phyloP scores from a whole-genome alignment of 2,797 vertebrate species.

The Siniperca undulata region DNA sequence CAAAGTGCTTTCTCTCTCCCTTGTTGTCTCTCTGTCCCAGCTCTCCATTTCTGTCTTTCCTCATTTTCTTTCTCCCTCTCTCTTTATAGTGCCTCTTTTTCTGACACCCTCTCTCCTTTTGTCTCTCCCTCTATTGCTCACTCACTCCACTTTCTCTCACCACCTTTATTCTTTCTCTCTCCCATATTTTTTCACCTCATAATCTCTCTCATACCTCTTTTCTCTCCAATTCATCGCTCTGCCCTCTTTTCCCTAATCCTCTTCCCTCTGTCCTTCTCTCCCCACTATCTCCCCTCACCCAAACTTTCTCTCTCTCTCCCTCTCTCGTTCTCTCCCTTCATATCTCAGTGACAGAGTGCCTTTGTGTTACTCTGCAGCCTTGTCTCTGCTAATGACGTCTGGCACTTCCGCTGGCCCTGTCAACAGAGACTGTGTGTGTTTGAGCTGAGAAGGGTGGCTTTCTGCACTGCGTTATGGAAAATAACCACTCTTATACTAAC shows the following conservation, averaged over 20 bases:
- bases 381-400: slow-evolving; percentile 80
- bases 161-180: neutral
- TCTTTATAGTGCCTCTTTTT: neutral
- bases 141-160: slow-evolving; percentile 16
- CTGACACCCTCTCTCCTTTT: slow-evolving; percentile 5
- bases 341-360: slow-evolving; percentile 78
- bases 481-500: slow-evolving; percentile 66
- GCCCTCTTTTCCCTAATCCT: slow-evolving; percentile 11
- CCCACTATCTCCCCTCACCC: slow-evolving; percentile 32
- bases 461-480: slow-evolving; percentile 70
- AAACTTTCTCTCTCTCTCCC: slow-evolving; percentile 46
- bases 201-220: neutral
- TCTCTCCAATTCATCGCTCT: neutral
- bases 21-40: neutral
- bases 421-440: slow-evolving; percentile 72
- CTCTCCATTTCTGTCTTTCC: neutral
- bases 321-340: slow-evolving; percentile 38
- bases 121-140: neutral
- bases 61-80: no score
- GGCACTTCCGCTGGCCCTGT: slow-evolving; percentile 80
- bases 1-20: neutral
- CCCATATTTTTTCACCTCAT: slow-evolving; percentile 17
- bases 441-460: slow-evolving; percentile 55
- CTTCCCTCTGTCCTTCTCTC: slow-evolving; percentile 14
- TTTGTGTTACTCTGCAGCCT: slow-evolving; percentile 78